Base-by-base conservation (phyloP, 1,140 invertebrate genomes). In the Proctacanthus coquilletti region DNA sequence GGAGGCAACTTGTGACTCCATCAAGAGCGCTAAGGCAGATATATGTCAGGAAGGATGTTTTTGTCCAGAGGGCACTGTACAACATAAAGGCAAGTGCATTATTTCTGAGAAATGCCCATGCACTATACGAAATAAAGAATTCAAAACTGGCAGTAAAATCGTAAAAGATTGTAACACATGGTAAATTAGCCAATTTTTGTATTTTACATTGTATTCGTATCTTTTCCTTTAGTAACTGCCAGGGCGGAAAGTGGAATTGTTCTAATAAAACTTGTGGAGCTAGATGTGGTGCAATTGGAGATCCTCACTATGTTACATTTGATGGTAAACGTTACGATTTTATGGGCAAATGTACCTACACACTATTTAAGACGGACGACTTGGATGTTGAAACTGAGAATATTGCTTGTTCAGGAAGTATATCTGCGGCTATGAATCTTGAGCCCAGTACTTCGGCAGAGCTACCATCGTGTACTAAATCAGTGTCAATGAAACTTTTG, bases 221-320 rank as follows among this genome's bases (percentile, higher is more conserved):
- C 9, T 35, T 39, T n/a, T n/a, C 5, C 17, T 25, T 10, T 36
- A 42, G 42, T 29, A 56, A 50, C 18, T 58, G 55, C 33, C 53
- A 55, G 32, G 45, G 49, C 23, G 49, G 84, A 0, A 70, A 75
- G 44, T 93, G 85, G 85, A 52, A 64, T 3, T 93, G 87, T 49
- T 84, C 84, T 1, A 69, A 77, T 31, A 57, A 70, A 6, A 68
- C 70, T 27, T 88, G 84, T 53, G 72, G 72, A 1, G 72, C 77
- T 0, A 69, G 81, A 15, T 88, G 88, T 56, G 71, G 77, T 0
- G 77, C 80, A 0, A 68, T 85, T 14, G 87, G 87, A 0, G 86
- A 91, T 64, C 86, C 87, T 3, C 88, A 93, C 62, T 93, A 89
- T 58, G 71, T 72, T 17, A 93, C 86, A 0, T 93, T 92, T 52